Base-by-base conservation (phyloP, 2,797 vertebrate genomes). In the Hephaestus fuliginosus region DNA sequence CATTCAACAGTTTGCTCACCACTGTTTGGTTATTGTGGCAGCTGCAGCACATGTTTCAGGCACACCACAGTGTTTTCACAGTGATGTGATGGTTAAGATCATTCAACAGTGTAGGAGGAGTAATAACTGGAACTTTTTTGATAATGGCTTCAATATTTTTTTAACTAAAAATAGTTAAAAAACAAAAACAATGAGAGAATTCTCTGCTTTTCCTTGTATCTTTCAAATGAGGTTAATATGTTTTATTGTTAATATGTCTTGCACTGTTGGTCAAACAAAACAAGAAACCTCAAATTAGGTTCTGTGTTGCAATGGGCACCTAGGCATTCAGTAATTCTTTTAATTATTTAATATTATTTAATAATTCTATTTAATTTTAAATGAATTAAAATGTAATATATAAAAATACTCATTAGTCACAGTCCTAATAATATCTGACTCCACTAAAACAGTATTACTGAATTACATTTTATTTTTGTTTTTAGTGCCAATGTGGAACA, bases 1-100 rank as follows among this genome's bases (percentile, higher is more conserved):
- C 86, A 84, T 84, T 88, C 87, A 90, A 85, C 83, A 84, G 84
- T 86, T 82, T 79, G 68, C 70, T 67, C 55, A 55, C 56, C 71
- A 58, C 39, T 82, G 75, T 75, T 79, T 74, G 39, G 39, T 66
- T 74, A 58, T 73, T 78, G 63, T 78, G 73, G 66, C 73, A 62
- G 39, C 56, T 3, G 7, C 43, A 36, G 43, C 46, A 73, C 56
- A n/a, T 64, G 30, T 84, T 81, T 43, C 57, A 78, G 30, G 76
- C 48, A 56, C n/a, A 15, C 25, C 14, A 15, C 58, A 18, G 30
- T 49, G 33, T 60, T 78, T 39, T 57, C 14, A 52, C 22, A 73
- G n/a, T n/a, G 46, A 56, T 44, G 15, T 63, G 20, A 60, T 64
- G 5, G 18, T 65, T 18, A 5, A 46, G 25, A 25, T 70, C 57